Conservation (phyloP, 1,140 invertebrate genomes). For the Paralvinella palmiformis region DNA sequence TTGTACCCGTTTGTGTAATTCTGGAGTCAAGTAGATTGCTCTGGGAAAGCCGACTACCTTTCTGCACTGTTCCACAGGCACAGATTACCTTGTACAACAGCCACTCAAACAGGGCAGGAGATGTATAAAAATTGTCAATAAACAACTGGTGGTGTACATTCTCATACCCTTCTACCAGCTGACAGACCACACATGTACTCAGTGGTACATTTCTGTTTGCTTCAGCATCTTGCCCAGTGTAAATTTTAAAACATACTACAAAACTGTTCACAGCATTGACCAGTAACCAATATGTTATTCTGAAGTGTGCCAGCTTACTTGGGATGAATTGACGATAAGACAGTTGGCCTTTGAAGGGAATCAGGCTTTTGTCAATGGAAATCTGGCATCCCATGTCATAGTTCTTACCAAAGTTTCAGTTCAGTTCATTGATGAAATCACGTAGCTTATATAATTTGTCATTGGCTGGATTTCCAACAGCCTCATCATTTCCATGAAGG, state of each 20-base stretch:
- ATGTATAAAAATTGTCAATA: too few species aligned
- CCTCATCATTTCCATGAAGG: neutral
- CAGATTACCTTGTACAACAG: neutral
- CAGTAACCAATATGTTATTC: neutral
- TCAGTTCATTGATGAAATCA: neutral
- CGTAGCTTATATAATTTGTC: neutral
- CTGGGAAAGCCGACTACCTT: constrained; percentile 5
- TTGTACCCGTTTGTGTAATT: neutral
- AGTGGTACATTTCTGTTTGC: neutral
- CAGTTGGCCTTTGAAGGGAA: too few species aligned
- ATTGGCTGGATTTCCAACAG: neutral
- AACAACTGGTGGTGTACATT: neutral
- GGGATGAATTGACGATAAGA: too few species aligned
- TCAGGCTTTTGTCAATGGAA: too few species aligned
- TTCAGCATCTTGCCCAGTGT: neutral
- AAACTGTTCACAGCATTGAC: neutral
- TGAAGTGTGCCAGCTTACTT: too few species aligned
- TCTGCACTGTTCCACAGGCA: neutral
- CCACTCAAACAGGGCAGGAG: too few species aligned
- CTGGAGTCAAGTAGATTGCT: neutral
- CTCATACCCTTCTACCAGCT: constrained; percentile 3
- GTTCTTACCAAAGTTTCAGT: neutral
- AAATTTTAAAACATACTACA: neutral
- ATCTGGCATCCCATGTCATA: constrained; percentile 4
- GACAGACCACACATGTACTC: neutral